Base-by-base conservation (phyloP, 2,888 invertebrate species). In the Ophion costatus region DNA sequence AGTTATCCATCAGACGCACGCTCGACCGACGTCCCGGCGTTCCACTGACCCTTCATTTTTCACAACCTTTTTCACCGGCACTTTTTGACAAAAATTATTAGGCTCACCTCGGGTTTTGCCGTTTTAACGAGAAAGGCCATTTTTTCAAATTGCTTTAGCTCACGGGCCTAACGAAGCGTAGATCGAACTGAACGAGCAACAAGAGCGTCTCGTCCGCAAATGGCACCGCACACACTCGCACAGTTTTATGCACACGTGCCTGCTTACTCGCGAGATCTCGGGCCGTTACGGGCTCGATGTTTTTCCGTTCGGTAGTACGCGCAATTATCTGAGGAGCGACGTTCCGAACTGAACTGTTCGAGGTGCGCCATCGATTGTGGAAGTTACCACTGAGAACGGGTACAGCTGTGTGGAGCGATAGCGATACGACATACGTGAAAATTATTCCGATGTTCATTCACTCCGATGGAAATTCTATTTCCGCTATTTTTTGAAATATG, bases 111-210 rank as follows among this genome's bases (percentile, higher is more conserved):
- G 78, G 69, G 83, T 80, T 82, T 89, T n/a, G 84, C 87, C 7
- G 89, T 87, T 88, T 87, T 90, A 76, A 78, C 86, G 75, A 91
- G 88, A 51, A 90, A 86, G 82, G 90, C 89, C 91, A 91, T 91
- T 83, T 69, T 87, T 69, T 81, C 59, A 66, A 57, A 57, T 56
- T 63, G 42, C n/a, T 9, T 11, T 10, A 9, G 22, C n/a, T 17
- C 24, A 29, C 59, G 59, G 9, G 17, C 22, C 63, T 69, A 57
- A 77, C 64, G 64, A 83, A 64, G 24, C 63, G 38, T 59, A 59
- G 33, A 71, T 69, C 63, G 67, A 79, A 85, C 80, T 84, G 74
- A 86, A 73, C 69, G 33, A 69, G 9, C 42, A 57, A 67, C 61
- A 17, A 22, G 73, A 38, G 64, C 51, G 24, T 57, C 57, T 61